Base-by-base conservation (phyloP, 2,888 invertebrate species). In the Epinotia bilunana region DNA sequence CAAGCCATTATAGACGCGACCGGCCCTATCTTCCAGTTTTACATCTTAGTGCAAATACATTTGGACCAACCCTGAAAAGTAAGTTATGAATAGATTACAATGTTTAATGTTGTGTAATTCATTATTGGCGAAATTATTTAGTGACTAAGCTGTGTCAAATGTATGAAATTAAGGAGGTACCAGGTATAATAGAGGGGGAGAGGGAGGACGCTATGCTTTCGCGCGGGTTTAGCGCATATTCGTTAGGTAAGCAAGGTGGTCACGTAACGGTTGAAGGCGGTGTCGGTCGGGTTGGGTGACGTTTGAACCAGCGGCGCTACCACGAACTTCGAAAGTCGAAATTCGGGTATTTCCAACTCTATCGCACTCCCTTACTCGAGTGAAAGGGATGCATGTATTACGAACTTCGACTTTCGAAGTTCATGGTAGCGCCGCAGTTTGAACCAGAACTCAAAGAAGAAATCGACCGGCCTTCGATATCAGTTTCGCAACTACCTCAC, bases 1-100 rank as follows among this genome's bases (percentile, higher is more conserved):
- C n/a, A 28, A 46, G 60, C 39, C 33, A 62, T 33, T 16, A 20
- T 33, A 60, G n/a, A 6, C 46, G 55, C 46, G 13, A 39, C 71
- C 67, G 75, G 61, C 57, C 65, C 46, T 55, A 74, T 57, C 71
- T 71, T 75, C 65, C 75, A 71, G 60, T 57, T 61, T 53, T 61
- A 75, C 67, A 67, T 65, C 67, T 72, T 72, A 67, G 71, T 73
- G 76, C 64, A 77, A 76, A 77, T 72, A 77, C 73, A 77, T 76
- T 80, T 77, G 81, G 81, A 81, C 81, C 81, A 81, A 81, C 78
- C 79, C 74, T 77, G 70, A 60, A 77, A 71, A 63, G 28, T 79
- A 75, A 77, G 74, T 76, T 73, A 79, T 78, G 63, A 23, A 49
- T 67, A 64, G 68, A 64, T 60, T 67, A 64, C 64, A 43, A 74